A percentile compares a stretch with the other conserved stretches of the same genome.
Evolutionary conservation across 1,140 invertebrate genomes (phyloP).

Genomic region (Psix sp.): DNA sequence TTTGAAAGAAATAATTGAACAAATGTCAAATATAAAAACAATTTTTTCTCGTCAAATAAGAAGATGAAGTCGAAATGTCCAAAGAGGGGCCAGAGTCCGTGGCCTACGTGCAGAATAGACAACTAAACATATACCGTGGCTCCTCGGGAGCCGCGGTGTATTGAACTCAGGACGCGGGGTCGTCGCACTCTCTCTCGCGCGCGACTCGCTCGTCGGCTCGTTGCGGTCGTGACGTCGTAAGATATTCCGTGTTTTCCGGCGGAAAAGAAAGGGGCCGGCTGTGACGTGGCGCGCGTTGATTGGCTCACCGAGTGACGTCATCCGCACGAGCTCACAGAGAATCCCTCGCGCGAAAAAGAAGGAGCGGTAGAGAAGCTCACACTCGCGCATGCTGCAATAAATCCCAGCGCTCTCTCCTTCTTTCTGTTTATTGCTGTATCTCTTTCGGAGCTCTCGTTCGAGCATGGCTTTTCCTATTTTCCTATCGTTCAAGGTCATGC

Average conservation of each 20-base stretch:
- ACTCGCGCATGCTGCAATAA: too few relatives aligned
- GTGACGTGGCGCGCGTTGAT: slow-evolving; percentile 68
- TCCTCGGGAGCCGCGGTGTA: slow-evolving; percentile 64
- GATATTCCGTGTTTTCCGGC: slow-evolving; percentile 60
- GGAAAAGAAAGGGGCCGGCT: slow-evolving; percentile 65
- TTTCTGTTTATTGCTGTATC: slow-evolving; percentile 33
- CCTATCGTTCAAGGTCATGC: slow-evolving; percentile 53
- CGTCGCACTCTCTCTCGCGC: slow-evolving; percentile 67
- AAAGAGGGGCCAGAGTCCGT: slow-evolving; percentile 23
- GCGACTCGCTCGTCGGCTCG: slow-evolving; percentile 46
- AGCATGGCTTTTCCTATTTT: slow-evolving; percentile 51
- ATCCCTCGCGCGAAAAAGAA: slow-evolving; percentile 30
- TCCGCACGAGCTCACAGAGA: slow-evolving; percentile 43
- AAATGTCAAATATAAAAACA: too few relatives aligned
- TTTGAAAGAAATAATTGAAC: too few relatives aligned
- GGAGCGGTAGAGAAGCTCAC: too few relatives aligned
- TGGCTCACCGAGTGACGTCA: slow-evolving; percentile 68
- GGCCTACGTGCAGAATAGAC: slow-evolving; percentile 45
- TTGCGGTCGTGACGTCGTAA: slow-evolving; percentile 68
- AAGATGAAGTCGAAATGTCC: not conserved
- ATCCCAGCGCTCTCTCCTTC: not conserved
- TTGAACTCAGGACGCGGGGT: slow-evolving; percentile 73
- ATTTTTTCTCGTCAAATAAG: too few relatives aligned
- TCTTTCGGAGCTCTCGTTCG: too few relatives aligned
- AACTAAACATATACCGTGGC: slow-evolving; percentile 34